A percentile compares a stretch with the other conserved stretches of the same genome.
phyloP scores from a whole-genome alignment of 2,797 vertebrate species.

The Neostethus bicornis region DNA sequence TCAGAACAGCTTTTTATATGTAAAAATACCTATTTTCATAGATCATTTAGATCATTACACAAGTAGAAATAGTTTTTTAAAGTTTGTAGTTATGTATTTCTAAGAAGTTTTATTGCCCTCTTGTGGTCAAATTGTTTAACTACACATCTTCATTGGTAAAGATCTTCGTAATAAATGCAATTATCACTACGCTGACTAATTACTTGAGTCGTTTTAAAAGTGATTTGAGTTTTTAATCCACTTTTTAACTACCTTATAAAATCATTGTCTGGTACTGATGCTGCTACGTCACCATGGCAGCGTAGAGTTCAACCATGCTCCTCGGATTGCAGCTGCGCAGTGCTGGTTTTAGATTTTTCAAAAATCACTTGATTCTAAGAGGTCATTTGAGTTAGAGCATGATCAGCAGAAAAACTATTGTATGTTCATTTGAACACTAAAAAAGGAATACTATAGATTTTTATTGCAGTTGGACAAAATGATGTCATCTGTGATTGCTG shows the following conservation, averaged over 20 bases:
- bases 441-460: background rate
- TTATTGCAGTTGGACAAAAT: background rate
- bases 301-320: constrained; percentile 3
- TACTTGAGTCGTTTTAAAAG: background rate
- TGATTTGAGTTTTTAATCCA: too few species aligned
- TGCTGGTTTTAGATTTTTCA: background rate
- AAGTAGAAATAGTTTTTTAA: too few species aligned
- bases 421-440: fast-evolving
- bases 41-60: too few species aligned
- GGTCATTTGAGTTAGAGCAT: background rate
- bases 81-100: too few species aligned
- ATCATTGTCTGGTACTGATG: background rate
- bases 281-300: background rate
- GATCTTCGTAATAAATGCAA: too few species aligned
- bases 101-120: too few species aligned
- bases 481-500: constrained; percentile 70
- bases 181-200: too few species aligned
- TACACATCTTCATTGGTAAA: too few species aligned
- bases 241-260: background rate
- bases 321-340: constrained; percentile 4
- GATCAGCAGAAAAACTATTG: background rate
- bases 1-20: too few species aligned
- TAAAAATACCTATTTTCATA: too few species aligned
- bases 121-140: too few species aligned
- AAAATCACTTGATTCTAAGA: background rate